A percentile compares a stretch with the other conserved stretches of the same genome.
These are phyloP conservation scores for Drosophila anomelani DNA, from an alignment of 2,888 invertebrate genomes.

Conservation along the genomic window DNA sequence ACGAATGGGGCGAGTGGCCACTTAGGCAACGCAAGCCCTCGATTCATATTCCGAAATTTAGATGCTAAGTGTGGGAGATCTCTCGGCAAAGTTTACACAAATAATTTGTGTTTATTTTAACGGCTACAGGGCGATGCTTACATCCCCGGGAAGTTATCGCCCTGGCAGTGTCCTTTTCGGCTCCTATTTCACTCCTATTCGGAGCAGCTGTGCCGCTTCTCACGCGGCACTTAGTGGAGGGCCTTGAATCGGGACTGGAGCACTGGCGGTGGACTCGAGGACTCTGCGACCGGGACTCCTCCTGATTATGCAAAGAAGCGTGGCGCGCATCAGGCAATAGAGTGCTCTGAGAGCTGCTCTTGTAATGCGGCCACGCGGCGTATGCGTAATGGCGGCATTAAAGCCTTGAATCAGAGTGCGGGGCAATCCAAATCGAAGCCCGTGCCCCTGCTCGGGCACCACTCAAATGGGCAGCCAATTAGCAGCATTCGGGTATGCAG, in stretches of 20 bases:
- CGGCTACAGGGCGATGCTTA: conserved; percentile 63
- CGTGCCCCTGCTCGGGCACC: conserved; percentile 2
- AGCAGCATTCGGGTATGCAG: conserved; percentile 45
- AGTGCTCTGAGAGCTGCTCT: conserved; percentile 32
- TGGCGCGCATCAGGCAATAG: conserved; percentile 54
- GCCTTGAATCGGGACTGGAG: conserved; percentile 32
- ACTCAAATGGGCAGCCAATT: conserved; percentile 60
- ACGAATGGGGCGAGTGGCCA: conserved; percentile 39
- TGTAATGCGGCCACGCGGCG: conserved; percentile 56
- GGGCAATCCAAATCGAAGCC: conserved; percentile 11
- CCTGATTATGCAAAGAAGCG: conserved; percentile 77
- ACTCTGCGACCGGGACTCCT: conserved; percentile 37
- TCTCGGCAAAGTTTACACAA: conserved; percentile 75
- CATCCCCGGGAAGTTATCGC: conserved; percentile 35
- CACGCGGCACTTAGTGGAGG: conserved; percentile 73
- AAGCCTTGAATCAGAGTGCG: conserved; percentile 57
- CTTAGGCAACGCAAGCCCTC: conserved; percentile 63
- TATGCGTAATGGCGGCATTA: conserved; percentile 63
- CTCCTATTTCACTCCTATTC: conserved; percentile 35
- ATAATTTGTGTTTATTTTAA: conserved; percentile 80
- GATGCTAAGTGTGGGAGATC: conserved; percentile 43
- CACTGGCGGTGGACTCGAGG: conserved; percentile 13
- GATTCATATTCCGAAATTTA: conserved; percentile 29
- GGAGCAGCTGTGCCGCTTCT: conserved; percentile 64
- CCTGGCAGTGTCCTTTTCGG: conserved; percentile 17